Base-by-base conservation (phyloP, 2,113 vertebrate genomes). In the Gymnocephalus cernua region DNA sequence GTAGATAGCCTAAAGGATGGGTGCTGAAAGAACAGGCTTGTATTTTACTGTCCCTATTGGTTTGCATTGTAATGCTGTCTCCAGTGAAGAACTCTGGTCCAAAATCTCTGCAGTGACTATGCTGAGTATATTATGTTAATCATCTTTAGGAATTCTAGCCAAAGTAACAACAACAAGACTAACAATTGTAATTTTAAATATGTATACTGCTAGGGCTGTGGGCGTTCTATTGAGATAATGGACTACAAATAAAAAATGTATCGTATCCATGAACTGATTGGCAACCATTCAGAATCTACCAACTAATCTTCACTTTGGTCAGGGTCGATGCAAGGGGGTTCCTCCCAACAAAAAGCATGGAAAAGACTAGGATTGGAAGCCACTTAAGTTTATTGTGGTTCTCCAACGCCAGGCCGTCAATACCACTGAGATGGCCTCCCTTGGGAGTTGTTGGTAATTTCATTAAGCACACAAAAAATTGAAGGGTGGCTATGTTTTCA, bases 381-480 rank as follows among this genome's bases (percentile, higher is more conserved):
- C 72, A 86, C 50, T 84, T 67, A 21, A 77, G 38, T 38, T 27
- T 70, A 85, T 51, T 82, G 84, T 54, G 65, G 53, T 54, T 61
- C 47, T 75, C 47, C 27, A 59, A 59, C 13, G 0, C 11, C 47
- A 59, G 3, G 19, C 11, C 54, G 77, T 80, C 62, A 77, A 82
- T 66, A 68, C 50, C 29, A 74, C 25, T 53, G 57, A 57, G 45
- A 50, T 12, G 5, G 10, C 64, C 53, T 82, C 76, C 64, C 47
- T 14, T 48, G 80, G 38, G 75, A 84, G 21, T 15, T 50, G 25
- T 10, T 14, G 15, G 61, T 74, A 70, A 83, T 78, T 83, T 79
- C 25, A 77, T 70, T 68, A 53, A 32, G n/a, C 38, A n/a, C 21
- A 74, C 0, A 4, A 38, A 7, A 63, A 70, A 74, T 15, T 41